A percentile compares a stretch with the other conserved stretches of the same genome.
These are phyloP conservation scores for Caenorhabditis imperialis DNA, from an alignment of 2,888 invertebrate genomes.

Conservation along the genomic window DNA sequence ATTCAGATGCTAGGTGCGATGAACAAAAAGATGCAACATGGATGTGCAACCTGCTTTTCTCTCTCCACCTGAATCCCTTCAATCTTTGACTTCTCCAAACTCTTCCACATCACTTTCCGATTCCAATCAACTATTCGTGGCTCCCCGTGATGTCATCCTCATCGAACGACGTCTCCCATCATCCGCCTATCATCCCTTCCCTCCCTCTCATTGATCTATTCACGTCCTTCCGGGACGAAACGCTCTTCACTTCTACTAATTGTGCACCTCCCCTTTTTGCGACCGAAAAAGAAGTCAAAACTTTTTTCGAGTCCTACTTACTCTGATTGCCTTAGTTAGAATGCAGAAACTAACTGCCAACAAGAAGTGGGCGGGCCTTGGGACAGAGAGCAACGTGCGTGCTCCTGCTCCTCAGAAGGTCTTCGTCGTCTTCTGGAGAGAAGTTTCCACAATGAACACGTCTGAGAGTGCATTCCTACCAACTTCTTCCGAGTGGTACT, in stretches of 20 bases:
- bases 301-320: constrained; percentile 36
- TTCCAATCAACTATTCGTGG: constrained; percentile 25
- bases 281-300: constrained; percentile 21
- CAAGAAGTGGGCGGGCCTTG: constrained; percentile 24
- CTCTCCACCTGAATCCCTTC: no score
- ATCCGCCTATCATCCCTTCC: constrained; percentile 25
- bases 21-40: no score
- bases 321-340: constrained; percentile 49
- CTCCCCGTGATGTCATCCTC: constrained; percentile 34
- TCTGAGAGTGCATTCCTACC: constrained; percentile 43
- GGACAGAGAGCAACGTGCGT: constrained; percentile 28
- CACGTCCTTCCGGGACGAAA: constrained; percentile 5
- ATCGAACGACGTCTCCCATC: constrained; percentile 35
- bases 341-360: constrained; percentile 30
- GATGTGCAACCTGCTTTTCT: no score
- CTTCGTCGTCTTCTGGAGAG: constrained; percentile 5
- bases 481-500: no score
- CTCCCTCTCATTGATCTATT: constrained; percentile 18
- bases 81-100: no score
- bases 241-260: constrained; percentile 25
- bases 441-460: constrained; percentile 39
- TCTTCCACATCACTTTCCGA: no score
- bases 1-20: constrained; percentile 20
- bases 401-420: constrained; percentile 44
- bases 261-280: constrained; percentile 15